Percentiles rank a stretch among this genome's conserved stretches.
Conservation (phyloP, 1,140 invertebrate species). For the Psilanteris sp. region DNA sequence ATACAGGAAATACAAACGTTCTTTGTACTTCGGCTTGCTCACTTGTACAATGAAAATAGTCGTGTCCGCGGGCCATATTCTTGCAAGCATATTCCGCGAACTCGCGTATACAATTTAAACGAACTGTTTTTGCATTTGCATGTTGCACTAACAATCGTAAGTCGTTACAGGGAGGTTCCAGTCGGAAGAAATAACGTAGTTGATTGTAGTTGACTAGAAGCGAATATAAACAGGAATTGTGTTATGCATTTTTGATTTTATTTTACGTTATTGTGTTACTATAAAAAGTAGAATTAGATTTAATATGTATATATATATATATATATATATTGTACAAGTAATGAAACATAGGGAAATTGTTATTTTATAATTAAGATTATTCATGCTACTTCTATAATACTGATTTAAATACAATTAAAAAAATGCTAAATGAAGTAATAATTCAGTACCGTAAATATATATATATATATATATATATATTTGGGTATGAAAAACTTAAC, state of each 20-base stretch:
- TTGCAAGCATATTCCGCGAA: conserved; percentile 47
- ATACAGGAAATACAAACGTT: conserved; percentile 61
- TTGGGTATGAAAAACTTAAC: too few relatives aligned
- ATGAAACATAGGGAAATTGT: too few relatives aligned
- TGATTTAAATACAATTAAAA: too few relatives aligned
- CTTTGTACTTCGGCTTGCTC: conserved; percentile 55
- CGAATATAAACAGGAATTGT: conserved; percentile 39
- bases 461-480: too few relatives aligned
- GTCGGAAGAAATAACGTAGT: conserved; percentile 24
- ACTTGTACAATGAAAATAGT: conserved; percentile 54
- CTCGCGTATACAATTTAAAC: conserved; percentile 55
- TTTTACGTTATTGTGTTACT: neutral
- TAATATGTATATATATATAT: neutral
- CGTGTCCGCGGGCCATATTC: conserved; percentile 47
- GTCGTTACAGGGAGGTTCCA: conserved; percentile 10
- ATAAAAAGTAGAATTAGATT: conserved; percentile 1
- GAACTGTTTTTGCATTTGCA: conserved; percentile 53
- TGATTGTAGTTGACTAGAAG: conserved; percentile 22
- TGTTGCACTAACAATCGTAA: conserved; percentile 48
- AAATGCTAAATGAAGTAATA: too few relatives aligned
- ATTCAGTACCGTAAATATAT: too few relatives aligned
- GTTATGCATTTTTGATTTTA: conserved; percentile 5
- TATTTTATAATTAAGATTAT: too few relatives aligned
- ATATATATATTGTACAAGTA: too few relatives aligned
- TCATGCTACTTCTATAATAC: too few relatives aligned